These are phyloP conservation scores for Pseudomyrmex gracilis DNA, from an alignment of 1,140 invertebrate genomes.

Conservation along the genomic window DNA sequence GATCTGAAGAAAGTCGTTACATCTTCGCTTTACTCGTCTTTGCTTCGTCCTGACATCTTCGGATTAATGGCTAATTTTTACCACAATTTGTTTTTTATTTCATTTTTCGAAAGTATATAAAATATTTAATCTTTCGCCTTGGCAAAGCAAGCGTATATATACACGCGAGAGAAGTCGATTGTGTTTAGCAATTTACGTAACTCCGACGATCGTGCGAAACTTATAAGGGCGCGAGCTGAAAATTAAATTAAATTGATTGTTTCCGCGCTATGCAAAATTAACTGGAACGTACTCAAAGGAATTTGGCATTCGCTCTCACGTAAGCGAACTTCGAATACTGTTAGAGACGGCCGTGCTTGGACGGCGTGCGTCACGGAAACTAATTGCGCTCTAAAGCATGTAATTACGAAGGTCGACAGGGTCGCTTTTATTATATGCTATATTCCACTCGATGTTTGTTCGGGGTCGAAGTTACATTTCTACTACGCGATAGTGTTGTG, in stretches of 20 bases:
- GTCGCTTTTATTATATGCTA: conserved; percentile 41
- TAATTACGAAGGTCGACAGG: conserved; percentile 40
- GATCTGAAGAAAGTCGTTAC: conserved; percentile 42
- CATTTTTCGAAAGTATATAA: not conserved
- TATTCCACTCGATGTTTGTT: conserved; percentile 12
- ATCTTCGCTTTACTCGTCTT: not conserved
- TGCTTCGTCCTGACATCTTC: too few relatives aligned
- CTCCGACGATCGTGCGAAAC: conserved; percentile 2
- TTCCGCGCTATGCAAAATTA: conserved; percentile 20
- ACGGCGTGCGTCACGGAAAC: conserved; percentile 18
- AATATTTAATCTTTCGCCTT: not conserved
- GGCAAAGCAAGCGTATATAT: not conserved
- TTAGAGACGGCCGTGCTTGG: conserved; percentile 8
- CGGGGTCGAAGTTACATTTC: conserved; percentile 21
- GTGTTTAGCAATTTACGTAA: conserved; percentile 25
- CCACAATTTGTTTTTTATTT: too few relatives aligned
- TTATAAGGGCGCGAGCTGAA: not conserved
- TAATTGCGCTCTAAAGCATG: conserved; percentile 41
- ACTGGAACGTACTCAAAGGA: conserved; percentile 3
- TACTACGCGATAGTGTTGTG: conserved; percentile 40
- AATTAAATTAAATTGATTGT: conserved; percentile 52
- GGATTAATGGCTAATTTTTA: too few relatives aligned
- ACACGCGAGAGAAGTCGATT: not conserved
- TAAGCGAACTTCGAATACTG: conserved; percentile 24
- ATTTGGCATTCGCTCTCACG: conserved; percentile 12